Base-by-base conservation (phyloP, 2,888 invertebrate genomes). In the Andrena hattorfiana region DNA sequence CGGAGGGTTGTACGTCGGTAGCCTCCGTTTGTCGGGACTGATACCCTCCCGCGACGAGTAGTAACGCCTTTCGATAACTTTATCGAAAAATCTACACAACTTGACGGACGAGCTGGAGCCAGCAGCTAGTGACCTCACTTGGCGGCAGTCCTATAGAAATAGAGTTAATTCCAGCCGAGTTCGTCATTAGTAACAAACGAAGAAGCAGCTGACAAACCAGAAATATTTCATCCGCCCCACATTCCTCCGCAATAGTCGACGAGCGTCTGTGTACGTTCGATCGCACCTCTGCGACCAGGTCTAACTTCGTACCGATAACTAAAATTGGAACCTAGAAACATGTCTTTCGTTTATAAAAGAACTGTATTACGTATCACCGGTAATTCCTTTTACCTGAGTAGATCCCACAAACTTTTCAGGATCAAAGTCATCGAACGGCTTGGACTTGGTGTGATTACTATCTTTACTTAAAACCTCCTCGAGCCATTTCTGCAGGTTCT, bases 81-180 rank as follows among this genome's bases (percentile, higher is more conserved):
- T 98, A 94, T 99, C 99, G 94, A 99, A 99, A 95, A 99, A 99
- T 91, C 98, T 96, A 2, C 98, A 97, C 35, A 99, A 94, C 94
- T 99, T 99, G 0, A 99, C 98, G 8, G 99, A 97, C 93, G 99
- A 98, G 77, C 98, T 98, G 3, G 98, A 97, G 1, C 99, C 99
- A 5, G 99, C 98, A n/a, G 98, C 98, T 81, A 99, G 94, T 85
- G 98, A 97, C 86, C 98, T 97, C 83, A 93, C 95, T 94, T 95
- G 95, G 84, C 95, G 94, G 91, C 95, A 96, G 91, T 96, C 95
- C 96, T 96, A 89, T 60, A 59, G 69, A 74, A 54, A 49, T 32
- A 69, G 51, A 7, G 8, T 42, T 26, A 69, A 68, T 54, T 73
- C 23, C 1, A 7, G 28, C 16, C 1, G 51, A 59, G 54, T 23